A percentile compares a stretch with the other conserved stretches of the same genome.
phyloP scores from a whole-genome alignment of 1,140 invertebrate genomes.

The Bilobella aurantiaca region DNA sequence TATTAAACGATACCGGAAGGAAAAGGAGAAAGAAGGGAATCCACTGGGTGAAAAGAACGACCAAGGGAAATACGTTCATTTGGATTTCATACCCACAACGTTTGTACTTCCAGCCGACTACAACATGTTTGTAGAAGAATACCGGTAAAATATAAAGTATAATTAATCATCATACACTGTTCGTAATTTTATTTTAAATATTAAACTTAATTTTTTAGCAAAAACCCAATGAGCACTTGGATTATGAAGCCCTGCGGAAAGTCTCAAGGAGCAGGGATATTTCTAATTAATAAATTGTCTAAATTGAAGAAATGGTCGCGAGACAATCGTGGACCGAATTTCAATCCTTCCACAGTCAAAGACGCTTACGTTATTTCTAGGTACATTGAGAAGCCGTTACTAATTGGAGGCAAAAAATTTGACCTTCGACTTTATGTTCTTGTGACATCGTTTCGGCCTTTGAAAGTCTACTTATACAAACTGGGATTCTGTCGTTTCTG shows the following conservation, averaged over 20 bases:
- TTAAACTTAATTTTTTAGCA: slow-evolving; percentile 40
- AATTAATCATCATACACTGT: neutral
- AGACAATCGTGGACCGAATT: slow-evolving; percentile 61
- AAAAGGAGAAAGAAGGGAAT: slow-evolving; percentile 80
- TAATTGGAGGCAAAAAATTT: slow-evolving; percentile 84
- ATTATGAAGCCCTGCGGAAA: slow-evolving; percentile 92
- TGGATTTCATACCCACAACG: slow-evolving; percentile 85
- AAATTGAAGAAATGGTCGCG: slow-evolving; percentile 79
- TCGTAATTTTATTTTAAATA: neutral
- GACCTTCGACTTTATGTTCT: slow-evolving; percentile 73
- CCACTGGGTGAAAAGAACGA: slow-evolving; percentile 60
- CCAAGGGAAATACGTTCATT: slow-evolving; percentile 59
- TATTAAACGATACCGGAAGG: slow-evolving; percentile 84
- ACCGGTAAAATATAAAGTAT: slow-evolving; percentile 43
- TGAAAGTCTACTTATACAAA: slow-evolving; percentile 63
- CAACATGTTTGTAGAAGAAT: slow-evolving; percentile 92
- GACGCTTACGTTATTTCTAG: slow-evolving; percentile 83
- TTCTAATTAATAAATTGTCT: slow-evolving; percentile 76
- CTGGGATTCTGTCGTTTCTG: slow-evolving; percentile 77
- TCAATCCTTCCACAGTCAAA: slow-evolving; percentile 64
- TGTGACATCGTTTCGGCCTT: slow-evolving; percentile 72
- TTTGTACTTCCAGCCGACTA: slow-evolving; percentile 89
- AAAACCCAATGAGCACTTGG: slow-evolving; percentile 85
- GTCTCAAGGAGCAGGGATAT: slow-evolving; percentile 77
- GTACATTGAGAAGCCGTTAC: slow-evolving; percentile 71